Evolutionary conservation across 2,797 vertebrate genomes (phyloP).

Genomic region (Taeniopygia guttata): DNA sequence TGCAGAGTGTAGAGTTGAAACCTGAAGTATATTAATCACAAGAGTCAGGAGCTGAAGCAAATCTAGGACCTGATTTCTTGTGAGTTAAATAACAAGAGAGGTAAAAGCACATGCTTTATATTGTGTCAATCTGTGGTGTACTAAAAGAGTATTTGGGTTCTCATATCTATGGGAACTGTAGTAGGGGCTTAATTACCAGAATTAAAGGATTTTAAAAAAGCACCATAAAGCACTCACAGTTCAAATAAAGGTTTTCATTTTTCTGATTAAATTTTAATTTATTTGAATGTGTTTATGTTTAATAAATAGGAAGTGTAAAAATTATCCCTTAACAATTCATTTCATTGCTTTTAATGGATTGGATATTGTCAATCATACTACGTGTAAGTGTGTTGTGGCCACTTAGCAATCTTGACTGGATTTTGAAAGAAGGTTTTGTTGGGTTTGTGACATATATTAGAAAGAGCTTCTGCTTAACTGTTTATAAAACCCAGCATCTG

Average conservation of each 20-base stretch:
- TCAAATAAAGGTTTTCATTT: background rate
- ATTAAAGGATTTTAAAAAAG: background rate
- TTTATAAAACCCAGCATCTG: background rate
- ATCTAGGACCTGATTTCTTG: background rate
- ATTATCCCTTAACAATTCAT: constrained; percentile 31
- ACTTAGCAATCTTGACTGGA: constrained; percentile 24
- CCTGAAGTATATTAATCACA: background rate
- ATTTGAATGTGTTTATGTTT: constrained; percentile 31
- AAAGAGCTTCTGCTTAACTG: background rate
- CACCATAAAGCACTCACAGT: background rate
- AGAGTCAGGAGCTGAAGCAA: background rate
- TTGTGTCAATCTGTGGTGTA: background rate
- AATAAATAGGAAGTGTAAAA: constrained; percentile 55
- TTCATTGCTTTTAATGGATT: constrained; percentile 33
- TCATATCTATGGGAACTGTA: background rate
- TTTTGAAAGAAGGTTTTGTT: constrained; percentile 16
- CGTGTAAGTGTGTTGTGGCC: background rate
- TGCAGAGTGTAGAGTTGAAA: background rate
- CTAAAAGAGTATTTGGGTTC: background rate
- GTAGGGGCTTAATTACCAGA: background rate
- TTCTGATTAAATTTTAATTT: constrained; percentile 57
- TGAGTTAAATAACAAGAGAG: background rate
- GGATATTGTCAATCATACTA: constrained; percentile 9
- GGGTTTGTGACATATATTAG: background rate
- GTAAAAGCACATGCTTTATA: background rate